phyloP scores from a whole-genome alignment of 2,113 vertebrate species.

The Cyanistes caeruleus region DNA sequence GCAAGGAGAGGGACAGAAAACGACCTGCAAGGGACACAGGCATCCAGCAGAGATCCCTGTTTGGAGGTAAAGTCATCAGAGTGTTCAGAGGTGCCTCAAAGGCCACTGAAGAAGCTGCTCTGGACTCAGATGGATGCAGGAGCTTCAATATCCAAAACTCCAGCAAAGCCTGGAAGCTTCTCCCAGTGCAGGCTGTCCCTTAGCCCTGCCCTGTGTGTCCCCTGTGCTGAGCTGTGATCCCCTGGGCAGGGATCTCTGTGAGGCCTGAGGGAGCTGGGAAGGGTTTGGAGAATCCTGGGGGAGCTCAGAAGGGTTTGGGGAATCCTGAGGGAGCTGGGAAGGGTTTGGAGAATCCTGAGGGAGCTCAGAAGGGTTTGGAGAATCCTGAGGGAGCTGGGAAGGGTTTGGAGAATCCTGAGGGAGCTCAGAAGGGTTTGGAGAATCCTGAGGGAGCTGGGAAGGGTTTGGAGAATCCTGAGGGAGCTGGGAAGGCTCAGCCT shows the following conservation, averaged over 20 bases:
- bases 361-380: not conserved
- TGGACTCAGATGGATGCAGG: not conserved
- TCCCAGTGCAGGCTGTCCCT: not conserved
- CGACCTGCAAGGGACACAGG: not conserved
- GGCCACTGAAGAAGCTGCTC: not conserved
- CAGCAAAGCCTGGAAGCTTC: not conserved
- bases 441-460: not conserved
- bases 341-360: not conserved
- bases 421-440: not conserved
- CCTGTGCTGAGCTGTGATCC: not conserved
- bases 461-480: not conserved
- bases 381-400: not conserved
- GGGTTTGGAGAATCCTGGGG: too few species aligned
- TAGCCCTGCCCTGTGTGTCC: not conserved
- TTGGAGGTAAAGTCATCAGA: not conserved
- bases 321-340: too few species aligned
- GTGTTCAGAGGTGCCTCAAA: not conserved
- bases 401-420: not conserved
- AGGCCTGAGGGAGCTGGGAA: not conserved
- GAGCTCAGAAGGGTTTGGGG: too few species aligned
- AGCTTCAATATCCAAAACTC: not conserved
- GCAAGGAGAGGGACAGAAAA: not conserved
- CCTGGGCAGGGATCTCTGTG: accelerated
- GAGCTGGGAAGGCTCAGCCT: not conserved
- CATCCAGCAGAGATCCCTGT: not conserved